Evolutionary conservation across 2,113 vertebrate species (phyloP), one percentile per base, ranked within the genome.

Genomic region (Tupaia tana): DNA sequence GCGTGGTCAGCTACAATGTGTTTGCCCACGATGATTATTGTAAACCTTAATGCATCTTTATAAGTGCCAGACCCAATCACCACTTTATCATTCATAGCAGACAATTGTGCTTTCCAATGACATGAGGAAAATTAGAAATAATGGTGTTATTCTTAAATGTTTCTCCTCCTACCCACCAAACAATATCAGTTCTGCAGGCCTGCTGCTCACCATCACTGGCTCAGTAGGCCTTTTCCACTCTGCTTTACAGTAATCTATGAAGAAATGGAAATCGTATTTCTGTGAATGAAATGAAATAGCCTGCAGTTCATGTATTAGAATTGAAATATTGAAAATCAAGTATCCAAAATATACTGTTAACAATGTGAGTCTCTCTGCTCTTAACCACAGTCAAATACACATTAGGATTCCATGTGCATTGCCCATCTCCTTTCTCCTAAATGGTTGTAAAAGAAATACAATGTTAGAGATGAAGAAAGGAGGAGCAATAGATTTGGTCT

Each of bases 241-340:
- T 69, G 19, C 9, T 95, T 91, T 88, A 69, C 43, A 43, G 66
- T 87, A 86, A 94, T 85, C 52, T 86, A 31, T 59, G 69, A 95
- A 25, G 7, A 56, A 90, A 82, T 69, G 22, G n/a, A 74, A 81
- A 78, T 87, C 20, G 2, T 77, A 74, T 88, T 90, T 85, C 89
- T 92, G 58, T 73, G 27, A 20, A 58, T 56, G 12, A 63, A 64
- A 20, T 95, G 89, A 95, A 95, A 82, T 69, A 64, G 58, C 4
- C 29, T 85, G 12, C 4, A 73, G 14, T 86, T 81, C 85, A 70
- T 80, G 24, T 85, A 9, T 78, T 70, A 90, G 63, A 95, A 74
- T 19, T 89, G 59, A 93, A 88, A 78, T 64, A 63, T 81, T 34
- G 54, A 94, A 92, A 96, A 80, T 88, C 34, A 75, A 71, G 18